Evolutionary conservation across 1,140 invertebrate genomes (phyloP), one percentile per base, ranked within the genome.

Genomic region (Streblospio benedicti): DNA sequence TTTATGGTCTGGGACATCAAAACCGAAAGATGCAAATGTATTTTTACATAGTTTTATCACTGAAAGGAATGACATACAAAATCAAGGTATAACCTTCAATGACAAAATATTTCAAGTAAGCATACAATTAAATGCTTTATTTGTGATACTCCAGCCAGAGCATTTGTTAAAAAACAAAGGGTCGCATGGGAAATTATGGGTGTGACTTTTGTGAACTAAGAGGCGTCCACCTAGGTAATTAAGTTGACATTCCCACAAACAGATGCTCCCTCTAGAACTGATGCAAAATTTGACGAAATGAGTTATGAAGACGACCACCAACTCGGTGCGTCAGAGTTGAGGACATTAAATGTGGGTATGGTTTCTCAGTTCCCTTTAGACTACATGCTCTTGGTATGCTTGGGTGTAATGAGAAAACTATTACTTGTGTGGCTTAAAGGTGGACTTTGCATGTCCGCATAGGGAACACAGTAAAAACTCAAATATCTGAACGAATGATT

Each of bases 371-470:
- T 56, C 20, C 20, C 18, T 18, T 20, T 57, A 47, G 55, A 57
- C 41, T 57, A 57, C 55, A 51, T 53, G 55, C 55, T 47, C 47
- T 44, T 57, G n/a, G 38, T 57, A 20, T 57, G 55, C 35, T 25
- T 57, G 4, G 55, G 55, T 51, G 55, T 57, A 27, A 35, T 43
- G 12, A 2, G 33, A 20, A n/a, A n/a, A n/a, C n/a, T n/a, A n/a
- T n/a, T n/a, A n/a, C n/a, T n/a, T n/a, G n/a, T n/a, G n/a, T n/a
- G n/a, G n/a, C n/a, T n/a, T n/a, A n/a, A n/a, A n/a, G n/a, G n/a
- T n/a, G n/a, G n/a, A n/a, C n/a, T n/a, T n/a, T n/a, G n/a, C n/a
- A n/a, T n/a, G n/a, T n/a, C n/a, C n/a, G n/a, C n/a, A n/a, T n/a
- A n/a, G n/a, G n/a, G n/a, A n/a, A n/a, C n/a, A n/a, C n/a, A n/a